phyloP scores from a whole-genome alignment of 2,113 vertebrate species.

The Aplodontia rufa region DNA sequence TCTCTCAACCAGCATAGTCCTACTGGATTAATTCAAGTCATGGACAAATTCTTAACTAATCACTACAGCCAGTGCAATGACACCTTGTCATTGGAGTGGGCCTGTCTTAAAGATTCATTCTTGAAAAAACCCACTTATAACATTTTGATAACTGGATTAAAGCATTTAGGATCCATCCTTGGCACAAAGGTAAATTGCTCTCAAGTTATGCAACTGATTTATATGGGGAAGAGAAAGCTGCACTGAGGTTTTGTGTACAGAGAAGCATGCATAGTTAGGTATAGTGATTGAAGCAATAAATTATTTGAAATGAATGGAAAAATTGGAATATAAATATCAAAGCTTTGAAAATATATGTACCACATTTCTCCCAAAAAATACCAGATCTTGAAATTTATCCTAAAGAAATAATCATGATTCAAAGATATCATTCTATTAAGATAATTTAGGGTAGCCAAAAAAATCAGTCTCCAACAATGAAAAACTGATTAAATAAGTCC shows the following conservation, averaged over 20 bases:
- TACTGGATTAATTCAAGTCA: background rate
- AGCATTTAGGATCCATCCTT: background rate
- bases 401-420: background rate
- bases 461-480: background rate
- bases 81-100: background rate
- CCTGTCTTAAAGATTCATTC: background rate
- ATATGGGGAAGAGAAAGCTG: background rate
- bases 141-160: background rate
- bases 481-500: background rate
- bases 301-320: slow-evolving; percentile 25
- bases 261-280: background rate
- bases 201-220: background rate
- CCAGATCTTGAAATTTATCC: slow-evolving; percentile 6
- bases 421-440: background rate
- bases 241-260: background rate
- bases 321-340: background rate
- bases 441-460: background rate
- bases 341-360: background rate
- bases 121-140: background rate
- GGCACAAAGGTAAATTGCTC: background rate
- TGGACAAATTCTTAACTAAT: background rate
- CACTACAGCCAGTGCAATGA: background rate
- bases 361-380: background rate
- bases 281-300: background rate
- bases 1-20: background rate